Percentiles rank a stretch among this genome's conserved stretches.
Conservation (phyloP, 2,113 vertebrate genomes). For the Ophthalmolycus amberensis region DNA sequence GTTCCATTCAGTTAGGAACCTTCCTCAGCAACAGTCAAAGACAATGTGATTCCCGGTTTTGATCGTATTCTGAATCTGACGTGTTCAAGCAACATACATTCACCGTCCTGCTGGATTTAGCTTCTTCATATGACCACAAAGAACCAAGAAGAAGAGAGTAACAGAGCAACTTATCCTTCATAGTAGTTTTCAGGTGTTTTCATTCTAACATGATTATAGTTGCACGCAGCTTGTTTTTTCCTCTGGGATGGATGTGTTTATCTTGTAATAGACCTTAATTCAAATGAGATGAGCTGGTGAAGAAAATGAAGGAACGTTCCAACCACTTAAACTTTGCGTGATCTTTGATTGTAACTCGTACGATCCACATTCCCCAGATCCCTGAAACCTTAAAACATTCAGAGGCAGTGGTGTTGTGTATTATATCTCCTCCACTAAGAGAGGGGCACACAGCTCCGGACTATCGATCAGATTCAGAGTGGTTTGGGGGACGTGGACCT, state of each 20-base stretch:
- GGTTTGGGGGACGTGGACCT: not conserved
- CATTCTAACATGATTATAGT: too few species aligned
- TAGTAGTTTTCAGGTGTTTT: not conserved
- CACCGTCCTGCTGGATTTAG: not conserved
- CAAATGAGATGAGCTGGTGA: not conserved
- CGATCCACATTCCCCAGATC: not conserved
- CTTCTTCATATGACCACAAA: not conserved
- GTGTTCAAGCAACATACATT: not conserved
- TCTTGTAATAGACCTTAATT: not conserved
- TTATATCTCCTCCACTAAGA: not conserved
- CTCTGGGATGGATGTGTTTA: not conserved
- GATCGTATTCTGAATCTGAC: not conserved
- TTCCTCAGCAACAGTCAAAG: too few species aligned
- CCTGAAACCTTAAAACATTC: not conserved
- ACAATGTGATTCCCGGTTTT: not conserved
- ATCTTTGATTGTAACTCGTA: not conserved
- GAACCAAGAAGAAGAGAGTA: not conserved
- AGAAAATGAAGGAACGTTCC: not conserved
- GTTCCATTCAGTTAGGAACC: not conserved
- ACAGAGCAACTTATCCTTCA: not conserved
- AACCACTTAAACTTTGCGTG: not conserved
- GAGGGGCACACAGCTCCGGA: too few species aligned
- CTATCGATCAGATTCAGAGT: not conserved
- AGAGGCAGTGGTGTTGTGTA: not conserved
- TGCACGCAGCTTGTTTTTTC: not conserved